phyloP scores from a whole-genome alignment of 1,140 invertebrate species.

The Zaprionus capensis region DNA sequence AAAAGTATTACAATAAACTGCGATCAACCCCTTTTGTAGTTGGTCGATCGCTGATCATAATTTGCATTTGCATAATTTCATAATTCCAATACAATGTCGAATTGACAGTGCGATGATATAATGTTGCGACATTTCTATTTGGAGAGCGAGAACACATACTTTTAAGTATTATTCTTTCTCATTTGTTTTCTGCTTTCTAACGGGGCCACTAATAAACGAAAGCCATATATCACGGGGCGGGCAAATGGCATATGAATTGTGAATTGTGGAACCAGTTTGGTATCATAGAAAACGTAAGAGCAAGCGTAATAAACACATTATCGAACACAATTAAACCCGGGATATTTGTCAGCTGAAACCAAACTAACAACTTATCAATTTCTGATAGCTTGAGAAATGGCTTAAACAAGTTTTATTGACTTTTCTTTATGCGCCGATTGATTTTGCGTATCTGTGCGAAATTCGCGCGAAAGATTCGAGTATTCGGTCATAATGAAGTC shows the following conservation, averaged over 20 bases:
- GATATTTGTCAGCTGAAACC: constrained; percentile 67
- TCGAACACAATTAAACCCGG: constrained; percentile 64
- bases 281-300: constrained; percentile 26
- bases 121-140: constrained; percentile 11
- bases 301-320: constrained; percentile 74
- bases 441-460: constrained; percentile 39
- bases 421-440: constrained; percentile 36
- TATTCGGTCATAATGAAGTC: constrained; percentile 16
- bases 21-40: constrained; percentile 58
- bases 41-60: constrained; percentile 46
- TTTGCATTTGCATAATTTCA: constrained; percentile 78
- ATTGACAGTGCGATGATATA: constrained; percentile 56
- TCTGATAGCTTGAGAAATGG: constrained; percentile 58
- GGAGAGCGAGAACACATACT: neutral
- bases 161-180: constrained; percentile 8
- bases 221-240: constrained; percentile 66
- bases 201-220: constrained; percentile 32
- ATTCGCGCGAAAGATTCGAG: neutral
- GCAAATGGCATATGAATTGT: constrained; percentile 29
- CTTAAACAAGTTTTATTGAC: constrained; percentile 68
- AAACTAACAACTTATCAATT: constrained; percentile 61
- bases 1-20: constrained; percentile 52
- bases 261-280: constrained; percentile 56
- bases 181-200: constrained; percentile 5
- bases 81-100: constrained; percentile 73